Evolutionary conservation across 2,113 vertebrate species (phyloP), one percentile per base, ranked within the genome.

Genomic region (Macquaria ambigua): DNA sequence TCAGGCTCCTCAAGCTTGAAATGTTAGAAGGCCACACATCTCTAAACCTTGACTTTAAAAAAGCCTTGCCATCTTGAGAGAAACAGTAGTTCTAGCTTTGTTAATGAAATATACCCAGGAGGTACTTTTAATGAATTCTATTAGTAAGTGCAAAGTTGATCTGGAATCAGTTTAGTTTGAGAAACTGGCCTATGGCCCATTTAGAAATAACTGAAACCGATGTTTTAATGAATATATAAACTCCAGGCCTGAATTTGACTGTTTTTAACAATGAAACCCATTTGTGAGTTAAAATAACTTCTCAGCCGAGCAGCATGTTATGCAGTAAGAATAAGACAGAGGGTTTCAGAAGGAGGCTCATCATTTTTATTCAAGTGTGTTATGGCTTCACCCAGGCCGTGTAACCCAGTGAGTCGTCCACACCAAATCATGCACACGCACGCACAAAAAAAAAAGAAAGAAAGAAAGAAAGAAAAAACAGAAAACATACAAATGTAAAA

Each of bases 361-460:
- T 85, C 77, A 82, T 92, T 95, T 95, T 96, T 94, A 95, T 95
- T 95, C 86, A 92, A 95, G 92, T 95, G 92, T 90, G 93, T 90
- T 85, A 94, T 91, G 87, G 90, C 93, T 93, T 93, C 92, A 90
- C 73, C 79, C 75, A 61, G 92, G 91, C 87, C 55, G 81, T 79
- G 84, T 81, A 83, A 85, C 90, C 90, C 82, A 90, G 92, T 89
- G 89, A 94, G 91, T 90, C 92, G 90, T 72, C 90, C 93, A 91
- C 91, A 95, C 88, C 84, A 91, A 92, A 93, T 94, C 94, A 94
- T 94, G 92, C 93, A 94, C 94, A 89, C 94, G 93, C 90, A 84
- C 83, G 63, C 83, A 78, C 59, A 62, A 23, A 80, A 72, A 83
- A 72, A 76, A 74, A 61, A 62, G 21, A 80, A 72, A 83, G 69